Conservation (phyloP, 2,797 vertebrate species). For the Lepilemur septentrionalis region DNA sequence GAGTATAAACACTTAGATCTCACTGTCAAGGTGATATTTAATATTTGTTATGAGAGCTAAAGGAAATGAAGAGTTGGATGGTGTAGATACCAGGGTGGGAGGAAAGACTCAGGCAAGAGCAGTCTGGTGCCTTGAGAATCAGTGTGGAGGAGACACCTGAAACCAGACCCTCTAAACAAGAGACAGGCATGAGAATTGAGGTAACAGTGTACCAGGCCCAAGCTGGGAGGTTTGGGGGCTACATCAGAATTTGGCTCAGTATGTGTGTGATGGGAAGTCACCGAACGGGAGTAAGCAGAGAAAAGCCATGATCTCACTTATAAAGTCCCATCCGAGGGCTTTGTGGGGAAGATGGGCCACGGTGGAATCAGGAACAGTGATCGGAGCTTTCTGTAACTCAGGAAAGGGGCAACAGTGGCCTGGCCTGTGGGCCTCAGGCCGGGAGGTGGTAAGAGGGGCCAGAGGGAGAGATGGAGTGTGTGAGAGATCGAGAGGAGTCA, state of each 20-base stretch:
- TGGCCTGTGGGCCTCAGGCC: too few species aligned
- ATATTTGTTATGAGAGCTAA: not conserved
- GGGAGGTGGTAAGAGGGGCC: not conserved
- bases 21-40: not conserved
- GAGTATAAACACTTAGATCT: not conserved
- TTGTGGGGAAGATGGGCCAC: not conserved
- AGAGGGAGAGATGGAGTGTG: not conserved
- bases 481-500: not conserved
- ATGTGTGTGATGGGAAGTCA: not conserved
- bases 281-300: not conserved
- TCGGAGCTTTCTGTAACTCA: not conserved
- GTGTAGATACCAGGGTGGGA: not conserved
- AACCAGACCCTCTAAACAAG: not conserved
- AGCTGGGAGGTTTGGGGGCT: too few species aligned
- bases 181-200: not conserved
- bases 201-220: too few species aligned
- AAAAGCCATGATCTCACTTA: not conserved
- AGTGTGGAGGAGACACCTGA: fast-evolving
- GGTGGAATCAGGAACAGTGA: not conserved
- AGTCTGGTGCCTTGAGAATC: too few species aligned
- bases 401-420: not conserved
- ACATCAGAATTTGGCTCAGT: not conserved
- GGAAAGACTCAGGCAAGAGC: not conserved
- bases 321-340: not conserved
- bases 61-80: not conserved